A percentile compares a stretch with the other conserved stretches of the same genome.
phyloP scores from a whole-genome alignment of 1,140 invertebrate genomes.

The Arion vulgaris region DNA sequence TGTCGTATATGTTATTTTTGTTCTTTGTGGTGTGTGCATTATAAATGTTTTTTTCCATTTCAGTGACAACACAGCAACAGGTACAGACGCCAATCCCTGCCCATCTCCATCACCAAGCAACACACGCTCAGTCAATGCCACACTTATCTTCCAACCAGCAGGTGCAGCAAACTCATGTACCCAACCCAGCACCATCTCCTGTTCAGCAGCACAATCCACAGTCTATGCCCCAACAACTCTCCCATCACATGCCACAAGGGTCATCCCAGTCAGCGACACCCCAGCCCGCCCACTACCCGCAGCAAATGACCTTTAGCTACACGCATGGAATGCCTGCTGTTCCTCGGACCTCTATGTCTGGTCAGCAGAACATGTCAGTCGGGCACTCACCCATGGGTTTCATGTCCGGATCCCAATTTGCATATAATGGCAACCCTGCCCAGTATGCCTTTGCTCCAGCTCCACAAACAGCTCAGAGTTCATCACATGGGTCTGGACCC shows the following conservation, averaged over 20 bases:
- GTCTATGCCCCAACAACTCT: neutral
- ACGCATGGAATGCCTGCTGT: neutral
- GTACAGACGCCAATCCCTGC: constrained; percentile 16
- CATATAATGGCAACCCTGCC: constrained; percentile 23
- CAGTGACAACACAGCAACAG: constrained; percentile 28
- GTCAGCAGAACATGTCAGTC: constrained; percentile 25
- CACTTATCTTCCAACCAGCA: constrained; percentile 13
- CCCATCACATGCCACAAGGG: constrained; percentile 32
- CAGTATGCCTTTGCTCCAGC: constrained; percentile 26
- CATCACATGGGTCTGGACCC: constrained; percentile 16
- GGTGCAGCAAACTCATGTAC: constrained; percentile 16
- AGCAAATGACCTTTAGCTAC: constrained; percentile 15
- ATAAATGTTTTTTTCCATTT: no score
- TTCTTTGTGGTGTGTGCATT: no score
- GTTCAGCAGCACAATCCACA: constrained; percentile 29
- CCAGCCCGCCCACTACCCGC: constrained; percentile 28
- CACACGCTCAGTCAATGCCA: constrained; percentile 20
- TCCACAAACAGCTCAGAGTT: constrained; percentile 29
- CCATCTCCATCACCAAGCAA: constrained; percentile 23
- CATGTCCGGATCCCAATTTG: constrained; percentile 5
- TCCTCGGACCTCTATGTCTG: constrained; percentile 20
- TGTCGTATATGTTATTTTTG: neutral
- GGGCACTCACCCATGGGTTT: constrained; percentile 2
- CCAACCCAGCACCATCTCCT: constrained; percentile 34
- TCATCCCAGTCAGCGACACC: constrained; percentile 26